phyloP scores from a whole-genome alignment of 2,888 invertebrate genomes.

The Dynastes hyllus region DNA sequence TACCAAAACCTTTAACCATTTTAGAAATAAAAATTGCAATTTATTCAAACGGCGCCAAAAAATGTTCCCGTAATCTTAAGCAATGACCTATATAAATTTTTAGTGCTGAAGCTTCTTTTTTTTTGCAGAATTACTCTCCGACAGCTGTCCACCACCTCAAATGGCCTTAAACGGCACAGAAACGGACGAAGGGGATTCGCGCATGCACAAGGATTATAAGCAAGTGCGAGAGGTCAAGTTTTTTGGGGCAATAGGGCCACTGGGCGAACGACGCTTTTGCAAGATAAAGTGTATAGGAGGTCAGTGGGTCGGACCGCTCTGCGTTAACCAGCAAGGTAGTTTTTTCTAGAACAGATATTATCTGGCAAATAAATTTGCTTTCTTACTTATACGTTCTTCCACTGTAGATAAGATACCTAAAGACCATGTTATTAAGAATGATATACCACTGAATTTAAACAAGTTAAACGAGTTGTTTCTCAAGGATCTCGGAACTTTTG shows the following conservation, averaged over 20 bases:
- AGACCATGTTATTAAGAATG: too few species aligned
- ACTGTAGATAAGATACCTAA: too few species aligned
- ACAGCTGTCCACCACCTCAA: constrained; percentile 70
- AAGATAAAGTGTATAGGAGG: constrained; percentile 90
- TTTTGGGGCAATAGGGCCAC: constrained; percentile 83
- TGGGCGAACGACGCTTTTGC: constrained; percentile 83
- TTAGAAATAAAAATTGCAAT: too few species aligned
- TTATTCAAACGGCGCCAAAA: too few species aligned
- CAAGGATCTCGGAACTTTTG: too few species aligned
- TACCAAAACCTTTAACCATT: too few species aligned
- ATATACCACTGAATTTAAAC: too few species aligned
- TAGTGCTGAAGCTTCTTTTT: background rate
- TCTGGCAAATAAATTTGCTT: background rate
- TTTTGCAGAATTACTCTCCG: constrained; percentile 65
- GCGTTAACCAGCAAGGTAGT: constrained; percentile 83
- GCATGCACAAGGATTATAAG: constrained; percentile 69
- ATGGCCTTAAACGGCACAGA: constrained; percentile 70
- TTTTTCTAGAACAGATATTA: background rate
- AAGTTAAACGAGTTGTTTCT: too few species aligned
- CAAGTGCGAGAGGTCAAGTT: constrained; percentile 78
- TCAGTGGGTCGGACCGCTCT: constrained; percentile 89
- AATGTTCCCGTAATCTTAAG: background rate
- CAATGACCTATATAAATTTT: background rate
- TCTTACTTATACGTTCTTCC: background rate
- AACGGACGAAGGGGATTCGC: constrained; percentile 66